Conservation (phyloP, 2,113 vertebrate species). For the Tragelaphus strepsiceros region DNA sequence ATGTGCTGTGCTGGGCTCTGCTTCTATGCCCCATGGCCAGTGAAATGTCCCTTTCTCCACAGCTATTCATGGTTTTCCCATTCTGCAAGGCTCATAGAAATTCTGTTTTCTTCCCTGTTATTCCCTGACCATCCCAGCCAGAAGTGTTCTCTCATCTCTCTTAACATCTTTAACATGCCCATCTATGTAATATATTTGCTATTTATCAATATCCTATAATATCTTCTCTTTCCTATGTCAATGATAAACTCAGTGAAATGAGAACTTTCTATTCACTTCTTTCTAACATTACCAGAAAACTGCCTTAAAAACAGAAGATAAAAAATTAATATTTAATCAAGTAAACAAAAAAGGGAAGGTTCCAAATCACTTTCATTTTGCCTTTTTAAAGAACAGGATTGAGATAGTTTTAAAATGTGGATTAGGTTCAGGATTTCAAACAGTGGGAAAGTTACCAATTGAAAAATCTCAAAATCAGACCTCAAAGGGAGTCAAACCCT, state of each 20-base stretch:
- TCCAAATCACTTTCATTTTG: background rate
- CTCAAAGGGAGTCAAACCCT: conserved; percentile 45
- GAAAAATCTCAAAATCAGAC: conserved; percentile 55
- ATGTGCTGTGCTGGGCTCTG: background rate
- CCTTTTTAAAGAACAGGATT: background rate
- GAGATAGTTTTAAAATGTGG: background rate
- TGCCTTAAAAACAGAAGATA: background rate
- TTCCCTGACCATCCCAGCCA: background rate
- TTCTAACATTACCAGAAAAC: background rate
- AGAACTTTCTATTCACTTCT: background rate
- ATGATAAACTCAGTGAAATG: background rate
- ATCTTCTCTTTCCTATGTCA: background rate
- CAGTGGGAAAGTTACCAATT: conserved; percentile 6
- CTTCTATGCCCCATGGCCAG: background rate
- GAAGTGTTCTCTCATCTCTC: background rate
- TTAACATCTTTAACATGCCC: background rate
- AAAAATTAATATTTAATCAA: conserved; percentile 19
- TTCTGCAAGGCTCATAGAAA: background rate
- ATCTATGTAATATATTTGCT: background rate
- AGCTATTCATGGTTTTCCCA: background rate
- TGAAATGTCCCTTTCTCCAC: background rate
- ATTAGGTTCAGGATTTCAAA: conserved; percentile 50
- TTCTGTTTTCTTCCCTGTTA: background rate
- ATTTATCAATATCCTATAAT: background rate
- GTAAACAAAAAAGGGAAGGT: background rate